Evolutionary conservation across 2,888 invertebrate genomes (phyloP), one percentile per base, ranked within the genome.

Genomic region (Ethmia dodecea): DNA sequence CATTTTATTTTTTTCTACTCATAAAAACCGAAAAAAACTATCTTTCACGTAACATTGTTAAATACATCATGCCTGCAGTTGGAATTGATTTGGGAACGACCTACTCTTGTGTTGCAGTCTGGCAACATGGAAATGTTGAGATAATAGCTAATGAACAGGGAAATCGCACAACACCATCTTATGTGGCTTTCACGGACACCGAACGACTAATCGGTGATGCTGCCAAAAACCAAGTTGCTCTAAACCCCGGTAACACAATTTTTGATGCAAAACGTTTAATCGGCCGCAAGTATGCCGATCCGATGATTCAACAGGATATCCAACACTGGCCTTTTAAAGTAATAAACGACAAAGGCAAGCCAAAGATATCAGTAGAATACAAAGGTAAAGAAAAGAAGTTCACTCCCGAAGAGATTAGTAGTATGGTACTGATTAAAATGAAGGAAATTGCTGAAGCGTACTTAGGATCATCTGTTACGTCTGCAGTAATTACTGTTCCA

Each of bases 291-390:
- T 95, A 87, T 65, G 89, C 90, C 43, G 94, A 94, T 56, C 84
- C 84, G 54, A 90, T 91, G 51, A 92, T 94, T 14, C 93, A 94
- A 60, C 88, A 89, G 34, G 94, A 95, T 58, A 89, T 93, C 64
- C 92, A 92, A 60, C 92, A 92, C 49, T 95, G 95, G 95, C 94
- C 95, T 1, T 96, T 96, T 65, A 88, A 88, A 53, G 92, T 93
- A 0, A 62, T 91, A 9, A 90, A 83, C 47, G 91, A 91, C 5
- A 74, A 71, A 2, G 89, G 90, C 2, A 92, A 91, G 49, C 92
- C 92, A 0, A 92, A 91, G 67, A 71, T 92, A 40, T 86, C 89
- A 63, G 89, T 91, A 2, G 86, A 89, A 43, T 90, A 88, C 60
- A 91, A 90, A 55, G 90, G 90, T 0, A 88, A 90, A 54, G 58